Evolutionary conservation across 2,113 vertebrate genomes (phyloP).

Genomic region (Aphelocoma coerulescens): DNA sequence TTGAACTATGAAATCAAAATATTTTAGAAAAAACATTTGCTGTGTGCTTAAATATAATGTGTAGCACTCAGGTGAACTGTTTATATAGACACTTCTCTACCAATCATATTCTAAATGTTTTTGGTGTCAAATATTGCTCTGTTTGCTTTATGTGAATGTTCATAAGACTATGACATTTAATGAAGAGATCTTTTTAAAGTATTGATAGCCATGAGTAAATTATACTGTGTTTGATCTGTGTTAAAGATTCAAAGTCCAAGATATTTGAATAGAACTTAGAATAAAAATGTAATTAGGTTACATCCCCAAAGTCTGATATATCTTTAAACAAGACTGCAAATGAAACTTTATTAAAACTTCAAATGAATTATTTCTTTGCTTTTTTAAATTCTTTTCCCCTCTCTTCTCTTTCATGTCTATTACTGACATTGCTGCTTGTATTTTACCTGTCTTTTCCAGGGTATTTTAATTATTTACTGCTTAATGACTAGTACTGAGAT

Average conservation of each 20-base stretch:
- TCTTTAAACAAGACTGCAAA: constrained; percentile 81
- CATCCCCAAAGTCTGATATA: constrained; percentile 81
- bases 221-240: constrained; percentile 81
- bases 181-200: constrained; percentile 83
- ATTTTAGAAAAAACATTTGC: not conserved
- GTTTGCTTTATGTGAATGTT: constrained; percentile 31
- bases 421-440: constrained; percentile 72
- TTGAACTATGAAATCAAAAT: not conserved
- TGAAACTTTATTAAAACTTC: constrained; percentile 82
- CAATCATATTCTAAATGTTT: not conserved
- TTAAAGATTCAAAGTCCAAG: constrained; percentile 76
- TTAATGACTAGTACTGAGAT: constrained; percentile 67
- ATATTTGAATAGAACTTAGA: constrained; percentile 73
- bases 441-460: constrained; percentile 75
- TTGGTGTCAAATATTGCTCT: constrained; percentile 20
- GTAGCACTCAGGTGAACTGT: not conserved
- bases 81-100: not conserved
- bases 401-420: constrained; percentile 78
- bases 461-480: constrained; percentile 78
- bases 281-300: constrained; percentile 83
- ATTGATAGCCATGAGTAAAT: constrained; percentile 87
- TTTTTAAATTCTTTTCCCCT: constrained; percentile 72
- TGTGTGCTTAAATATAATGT: not conserved
- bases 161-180: constrained; percentile 79
- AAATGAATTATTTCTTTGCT: constrained; percentile 82